phyloP scores from a whole-genome alignment of 2,888 invertebrate species.

The Zaprionus bogoriensis region DNA sequence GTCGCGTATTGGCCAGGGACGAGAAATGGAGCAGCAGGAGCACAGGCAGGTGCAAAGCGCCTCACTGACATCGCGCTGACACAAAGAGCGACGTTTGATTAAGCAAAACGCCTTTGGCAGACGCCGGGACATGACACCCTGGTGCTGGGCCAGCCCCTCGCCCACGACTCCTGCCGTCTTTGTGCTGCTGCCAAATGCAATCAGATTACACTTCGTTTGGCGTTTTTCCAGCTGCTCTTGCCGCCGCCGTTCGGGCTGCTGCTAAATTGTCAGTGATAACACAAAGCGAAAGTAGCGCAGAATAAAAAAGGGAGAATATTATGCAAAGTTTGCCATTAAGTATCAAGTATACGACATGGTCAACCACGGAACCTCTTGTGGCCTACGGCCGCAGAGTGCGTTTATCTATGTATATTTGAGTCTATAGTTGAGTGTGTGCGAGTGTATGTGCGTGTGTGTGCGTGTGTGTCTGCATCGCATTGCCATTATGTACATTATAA shows the following conservation, averaged over 20 bases:
- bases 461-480: slow-evolving; percentile 45
- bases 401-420: slow-evolving; percentile 35
- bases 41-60: slow-evolving; percentile 51
- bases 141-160: slow-evolving; percentile 6
- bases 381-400: slow-evolving; percentile 41
- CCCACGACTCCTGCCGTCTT: slow-evolving; percentile 33
- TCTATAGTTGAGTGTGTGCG: slow-evolving; percentile 30
- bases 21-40: background rate
- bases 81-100: slow-evolving; percentile 72
- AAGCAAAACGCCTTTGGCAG: slow-evolving; percentile 73
- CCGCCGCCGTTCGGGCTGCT: slow-evolving; percentile 16
- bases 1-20: background rate
- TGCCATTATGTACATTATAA: slow-evolving; percentile 68
- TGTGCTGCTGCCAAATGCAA: slow-evolving; percentile 74
- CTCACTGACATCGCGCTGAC: slow-evolving; percentile 62
- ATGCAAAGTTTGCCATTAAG: slow-evolving; percentile 65
- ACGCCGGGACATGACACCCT: slow-evolving; percentile 56
- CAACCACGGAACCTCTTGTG: slow-evolving; percentile 35
- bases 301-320: slow-evolving; percentile 40
- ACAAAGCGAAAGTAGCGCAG: slow-evolving; percentile 55
- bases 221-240: slow-evolving; percentile 13
- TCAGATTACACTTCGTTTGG: slow-evolving; percentile 74
- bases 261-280: slow-evolving; percentile 69
- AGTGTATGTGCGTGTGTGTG: slow-evolving; percentile 4
- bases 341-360: slow-evolving; percentile 62